Base-by-base conservation (phyloP, 2,113 vertebrate species). In the Heterotis niloticus region DNA sequence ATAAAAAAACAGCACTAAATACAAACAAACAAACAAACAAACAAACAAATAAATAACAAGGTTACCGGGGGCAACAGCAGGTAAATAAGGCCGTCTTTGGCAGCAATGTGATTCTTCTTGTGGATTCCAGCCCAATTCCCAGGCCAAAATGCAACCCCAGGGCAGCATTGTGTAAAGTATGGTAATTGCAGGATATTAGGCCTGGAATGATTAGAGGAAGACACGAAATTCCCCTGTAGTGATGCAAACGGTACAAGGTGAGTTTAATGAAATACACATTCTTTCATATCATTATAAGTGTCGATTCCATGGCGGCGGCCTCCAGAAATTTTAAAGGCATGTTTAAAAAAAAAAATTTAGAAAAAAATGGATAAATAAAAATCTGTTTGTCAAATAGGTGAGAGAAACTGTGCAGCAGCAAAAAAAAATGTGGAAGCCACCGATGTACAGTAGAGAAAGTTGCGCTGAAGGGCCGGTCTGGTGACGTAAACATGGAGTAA, bases 151-250 rank as follows among this genome's bases (percentile, higher is more conserved):
- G 88, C 88, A 89, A 94, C 95, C 94, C 88, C 85, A 90, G 94
- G 94, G 93, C 93, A 90, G 87, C 82, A 88, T 91, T 91, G 91
- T 91, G 88, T 93, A 94, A 95, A 96, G 93, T 92, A 91, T 92
- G 93, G 94, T 95, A 96, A 96, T 96, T 96, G 95, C 94, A 96
- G 95, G 96, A 95, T 96, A 94, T 94, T 93, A 93, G 93, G 94
- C 91, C 93, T 95, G 88, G 89, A 92, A 95, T 96, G 95, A 97
- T 96, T 95, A 95, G 92, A 95, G 91, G 92, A 94, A 90, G 90
- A 93, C 94, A 92, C 93, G 93, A 93, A 93, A 95, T 94, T 93
- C 93, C 92, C 91, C 93, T 92, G 94, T 94, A 95, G 92, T 94
- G 94, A 96, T 94, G 94, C 94, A 96, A 95, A 95, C 94, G 85